A percentile compares a stretch with the other conserved stretches of the same genome.
These are phyloP conservation scores for Linnaemya tessellans DNA, from an alignment of 2,888 invertebrate species.

Conservation along the genomic window DNA sequence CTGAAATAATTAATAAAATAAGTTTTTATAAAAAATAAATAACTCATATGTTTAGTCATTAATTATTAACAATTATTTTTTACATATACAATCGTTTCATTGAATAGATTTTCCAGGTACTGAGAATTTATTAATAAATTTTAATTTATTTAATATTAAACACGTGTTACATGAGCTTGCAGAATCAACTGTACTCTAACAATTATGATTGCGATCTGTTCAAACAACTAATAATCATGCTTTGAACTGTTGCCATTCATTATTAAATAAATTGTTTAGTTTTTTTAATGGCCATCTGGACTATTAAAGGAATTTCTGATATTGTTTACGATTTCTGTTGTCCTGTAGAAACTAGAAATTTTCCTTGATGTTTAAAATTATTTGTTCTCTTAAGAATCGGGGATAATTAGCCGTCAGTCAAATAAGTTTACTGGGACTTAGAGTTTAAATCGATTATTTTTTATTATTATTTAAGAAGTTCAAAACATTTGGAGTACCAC, in stretches of 20 bases:
- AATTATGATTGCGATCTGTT: not conserved
- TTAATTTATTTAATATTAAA: slow-evolving; percentile 9
- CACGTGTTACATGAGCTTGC: not conserved
- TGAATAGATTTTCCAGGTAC: slow-evolving; percentile 7
- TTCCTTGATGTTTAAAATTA: no score
- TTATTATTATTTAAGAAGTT: no score
- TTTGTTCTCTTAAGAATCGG: no score
- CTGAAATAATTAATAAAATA: not conserved
- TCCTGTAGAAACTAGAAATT: no score
- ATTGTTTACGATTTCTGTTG: no score
- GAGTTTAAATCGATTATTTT: no score
- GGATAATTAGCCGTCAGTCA: no score
- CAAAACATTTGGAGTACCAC: no score
- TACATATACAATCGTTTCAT: not conserved
- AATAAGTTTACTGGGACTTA: no score
- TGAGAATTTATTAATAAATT: slow-evolving; percentile 15
- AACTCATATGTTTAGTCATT: not conserved
- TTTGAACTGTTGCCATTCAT: slow-evolving; percentile 39
- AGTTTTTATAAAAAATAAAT: not conserved
- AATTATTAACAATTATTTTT: slow-evolving; percentile 33
- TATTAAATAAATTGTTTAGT: slow-evolving; percentile 2
- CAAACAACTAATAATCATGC: slow-evolving; percentile 1
- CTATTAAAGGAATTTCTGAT: not conserved
- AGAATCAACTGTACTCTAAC: not conserved
- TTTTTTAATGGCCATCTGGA: not conserved